Conservation (phyloP, 2,888 invertebrate genomes). For the Ophion obscuratus region DNA sequence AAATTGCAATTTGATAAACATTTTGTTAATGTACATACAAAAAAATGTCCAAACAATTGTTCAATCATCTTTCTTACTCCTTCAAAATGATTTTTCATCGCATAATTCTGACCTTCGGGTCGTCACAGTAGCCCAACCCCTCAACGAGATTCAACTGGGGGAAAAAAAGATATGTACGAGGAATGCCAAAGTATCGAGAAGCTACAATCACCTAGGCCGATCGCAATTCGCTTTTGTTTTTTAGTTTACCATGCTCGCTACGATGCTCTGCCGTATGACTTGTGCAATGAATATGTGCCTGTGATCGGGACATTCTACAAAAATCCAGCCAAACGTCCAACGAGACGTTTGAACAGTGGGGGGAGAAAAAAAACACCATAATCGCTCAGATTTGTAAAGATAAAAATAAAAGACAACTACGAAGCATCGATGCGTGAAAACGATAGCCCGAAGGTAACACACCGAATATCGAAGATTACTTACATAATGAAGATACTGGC, state of each 20-base stretch:
- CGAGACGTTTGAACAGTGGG: background rate
- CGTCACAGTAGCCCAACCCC: too few species aligned
- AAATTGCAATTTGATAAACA: too few species aligned
- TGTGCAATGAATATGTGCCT: constrained; percentile 45
- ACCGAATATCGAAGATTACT: constrained; percentile 83
- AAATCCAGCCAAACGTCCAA: constrained; percentile 4
- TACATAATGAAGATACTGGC: constrained; percentile 87
- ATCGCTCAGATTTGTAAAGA: background rate
- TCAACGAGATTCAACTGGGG: background rate
- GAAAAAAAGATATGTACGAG: too few species aligned
- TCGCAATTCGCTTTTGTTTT: background rate
- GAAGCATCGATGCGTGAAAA: constrained; percentile 68
- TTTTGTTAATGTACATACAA: too few species aligned
- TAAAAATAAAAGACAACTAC: constrained; percentile 34
- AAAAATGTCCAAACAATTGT: too few species aligned
- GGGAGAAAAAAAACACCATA: background rate
- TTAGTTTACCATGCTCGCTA: constrained; percentile 16
- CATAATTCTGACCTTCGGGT: too few species aligned
- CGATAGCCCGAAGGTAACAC: constrained; percentile 70
- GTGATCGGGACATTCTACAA: constrained; percentile 10
- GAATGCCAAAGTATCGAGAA: background rate
- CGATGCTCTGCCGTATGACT: constrained; percentile 1
- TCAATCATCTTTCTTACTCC: too few species aligned
- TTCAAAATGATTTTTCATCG: too few species aligned
- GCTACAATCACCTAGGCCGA: background rate